Evolutionary conservation across 2,888 invertebrate species (phyloP), one percentile per base, ranked within the genome.

Genomic region (Torymus auratus): DNA sequence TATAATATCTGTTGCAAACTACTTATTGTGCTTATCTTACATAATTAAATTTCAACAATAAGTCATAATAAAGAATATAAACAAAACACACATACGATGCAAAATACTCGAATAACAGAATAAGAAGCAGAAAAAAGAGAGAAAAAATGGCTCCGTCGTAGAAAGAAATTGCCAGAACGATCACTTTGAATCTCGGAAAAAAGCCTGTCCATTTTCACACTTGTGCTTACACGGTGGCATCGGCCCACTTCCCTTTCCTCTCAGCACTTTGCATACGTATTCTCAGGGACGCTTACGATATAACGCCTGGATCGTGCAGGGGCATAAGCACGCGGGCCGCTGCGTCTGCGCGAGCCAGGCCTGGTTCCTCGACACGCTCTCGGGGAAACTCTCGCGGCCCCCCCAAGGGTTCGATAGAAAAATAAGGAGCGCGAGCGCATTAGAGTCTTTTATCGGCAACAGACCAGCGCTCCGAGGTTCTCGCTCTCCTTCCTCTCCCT

Each of bases 321-420:
- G 67, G 67, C 75, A 75, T 75, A 67, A 75, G 65, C 65, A 7
- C 41, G 41, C 41, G 41, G 41, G 41, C 41, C 41, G 41, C 41
- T 41, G 41, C 41, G 41, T 41, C 41, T 41, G 41, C 41, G 41
- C 41, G 41, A 41, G 41, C 41, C 41, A 5, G 41, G 41, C 41
- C 41, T 41, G 41, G 41, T 41, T 41, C 5, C 41, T 41, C 41
- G 41, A 5, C 41, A 5, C 41, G 41, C 41, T 41, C 41, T 41
- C 41, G 41, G 41, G 41, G 41, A 5, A 5, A 5, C 7, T 41
- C 41, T 41, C 41, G 41, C 28, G 28, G 28, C 10, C 15, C 52
- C 52, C 75, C 75, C 75, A 60, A 67, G 74, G 74, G 74, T 74
- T 74, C 74, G 67, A 75, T 75, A 75, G 67, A 75, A 75, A 75